Conservation (phyloP, 2,797 vertebrate species). For the Falco concolor region DNA sequence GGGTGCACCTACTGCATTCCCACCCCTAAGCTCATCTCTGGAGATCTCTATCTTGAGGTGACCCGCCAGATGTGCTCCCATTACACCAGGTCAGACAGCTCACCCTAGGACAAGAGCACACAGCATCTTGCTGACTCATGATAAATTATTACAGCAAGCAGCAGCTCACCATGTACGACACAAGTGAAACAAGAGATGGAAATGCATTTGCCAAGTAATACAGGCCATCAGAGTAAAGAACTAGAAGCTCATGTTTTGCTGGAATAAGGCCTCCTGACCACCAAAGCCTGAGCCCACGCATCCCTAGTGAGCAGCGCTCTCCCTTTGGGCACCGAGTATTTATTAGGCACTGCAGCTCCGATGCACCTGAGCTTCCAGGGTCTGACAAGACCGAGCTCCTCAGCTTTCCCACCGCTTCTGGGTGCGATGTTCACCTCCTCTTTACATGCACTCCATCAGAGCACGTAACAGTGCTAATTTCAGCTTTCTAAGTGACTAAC, state of each 20-base stretch:
- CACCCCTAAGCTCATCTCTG: not conserved
- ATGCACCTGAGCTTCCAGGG: not conserved
- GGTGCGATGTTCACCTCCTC: accelerated
- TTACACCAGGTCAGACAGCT: not conserved
- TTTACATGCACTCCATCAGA: not conserved
- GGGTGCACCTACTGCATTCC: not conserved
- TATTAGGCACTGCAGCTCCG: not conserved
- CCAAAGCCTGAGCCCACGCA: not conserved
- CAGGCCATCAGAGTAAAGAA: not conserved
- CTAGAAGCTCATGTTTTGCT: not conserved
- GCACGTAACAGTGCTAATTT: not conserved
- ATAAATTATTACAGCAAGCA: not conserved
- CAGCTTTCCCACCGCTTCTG: not conserved
- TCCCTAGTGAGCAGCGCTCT: not conserved
- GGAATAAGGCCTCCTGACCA: not conserved
- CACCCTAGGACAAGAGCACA: not conserved
- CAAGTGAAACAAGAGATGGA: not conserved
- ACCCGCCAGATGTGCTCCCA: not conserved
- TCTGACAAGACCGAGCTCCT: not conserved
- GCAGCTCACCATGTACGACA: not conserved
- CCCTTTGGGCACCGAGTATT: not conserved
- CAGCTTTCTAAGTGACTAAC: not conserved
- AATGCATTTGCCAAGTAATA: not conserved
- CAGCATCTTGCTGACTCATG: not conserved
- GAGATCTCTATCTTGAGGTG: not conserved